phyloP scores from a whole-genome alignment of 2,113 vertebrate species.

The Gnathonemus longibarbis region DNA sequence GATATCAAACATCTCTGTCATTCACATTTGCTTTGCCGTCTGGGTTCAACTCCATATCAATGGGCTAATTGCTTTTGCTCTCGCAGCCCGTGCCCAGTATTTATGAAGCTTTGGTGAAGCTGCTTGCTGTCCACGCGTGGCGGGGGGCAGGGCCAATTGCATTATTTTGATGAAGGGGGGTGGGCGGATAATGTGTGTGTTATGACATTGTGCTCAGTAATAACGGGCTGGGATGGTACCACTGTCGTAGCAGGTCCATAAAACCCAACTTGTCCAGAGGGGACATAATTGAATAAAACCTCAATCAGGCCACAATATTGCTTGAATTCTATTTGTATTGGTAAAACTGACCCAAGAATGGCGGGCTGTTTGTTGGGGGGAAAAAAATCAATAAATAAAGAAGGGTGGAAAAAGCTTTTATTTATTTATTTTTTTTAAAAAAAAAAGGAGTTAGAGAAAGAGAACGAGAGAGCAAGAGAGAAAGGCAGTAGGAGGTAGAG shows the following conservation, averaged over 20 bases:
- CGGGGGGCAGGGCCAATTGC: slow-evolving; percentile 39
- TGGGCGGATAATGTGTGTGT: slow-evolving; percentile 42
- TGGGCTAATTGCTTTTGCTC: slow-evolving; percentile 45
- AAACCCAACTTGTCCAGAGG: slow-evolving; percentile 70
- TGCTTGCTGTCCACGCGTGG: slow-evolving; percentile 39
- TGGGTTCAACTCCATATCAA: slow-evolving; percentile 33
- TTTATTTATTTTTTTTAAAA: slow-evolving; percentile 16
- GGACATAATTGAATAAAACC: slow-evolving; percentile 73
- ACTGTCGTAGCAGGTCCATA: slow-evolving; percentile 58
- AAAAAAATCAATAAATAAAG: slow-evolving; percentile 47
- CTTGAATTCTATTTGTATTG: slow-evolving; percentile 90
- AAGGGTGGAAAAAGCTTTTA: neutral
- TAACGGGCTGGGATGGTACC: slow-evolving; percentile 51
- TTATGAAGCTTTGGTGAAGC: slow-evolving; percentile 45
- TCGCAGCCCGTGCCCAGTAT: slow-evolving; percentile 20
- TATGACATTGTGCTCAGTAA: slow-evolving; percentile 33
- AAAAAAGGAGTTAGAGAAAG: slow-evolving; percentile 29
- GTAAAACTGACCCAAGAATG: slow-evolving; percentile 79
- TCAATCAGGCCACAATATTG: slow-evolving; percentile 81
- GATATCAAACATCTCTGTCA: slow-evolving; percentile 30
- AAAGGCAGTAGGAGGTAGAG: slow-evolving; percentile 13
- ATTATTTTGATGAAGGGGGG: slow-evolving; percentile 42
- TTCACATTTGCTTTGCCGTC: slow-evolving; percentile 37
- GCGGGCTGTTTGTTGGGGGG: slow-evolving; percentile 70
- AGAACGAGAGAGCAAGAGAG: neutral